phyloP scores from a whole-genome alignment of 1,140 invertebrate species.

The Anoplophora glabripennis region DNA sequence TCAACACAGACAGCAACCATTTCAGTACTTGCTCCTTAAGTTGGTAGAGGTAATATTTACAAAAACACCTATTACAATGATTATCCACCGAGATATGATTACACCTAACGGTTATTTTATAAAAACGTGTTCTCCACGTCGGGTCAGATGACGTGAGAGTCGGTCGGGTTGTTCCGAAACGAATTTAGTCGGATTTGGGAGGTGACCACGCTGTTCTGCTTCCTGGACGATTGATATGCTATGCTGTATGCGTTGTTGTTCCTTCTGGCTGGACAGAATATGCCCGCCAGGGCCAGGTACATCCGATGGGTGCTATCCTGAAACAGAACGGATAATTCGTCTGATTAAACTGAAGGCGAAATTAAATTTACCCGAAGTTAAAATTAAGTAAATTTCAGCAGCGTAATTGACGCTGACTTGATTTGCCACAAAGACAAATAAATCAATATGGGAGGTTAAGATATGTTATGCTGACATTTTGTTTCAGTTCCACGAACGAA shows the following conservation, averaged over 20 bases:
- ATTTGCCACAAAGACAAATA: neutral
- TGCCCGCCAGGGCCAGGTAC: constrained; percentile 19
- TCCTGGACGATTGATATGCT: constrained; percentile 23
- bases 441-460: too few species aligned
- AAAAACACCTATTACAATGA: too few species aligned
- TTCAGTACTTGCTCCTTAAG: too few species aligned
- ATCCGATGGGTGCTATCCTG: constrained; percentile 34
- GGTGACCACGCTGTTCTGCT: constrained; percentile 20
- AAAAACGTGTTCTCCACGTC: constrained; percentile 9
- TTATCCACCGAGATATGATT: too few species aligned
- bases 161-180: constrained; percentile 2
- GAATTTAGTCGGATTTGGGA: constrained; percentile 24
- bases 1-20: too few species aligned
- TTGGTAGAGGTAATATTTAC: too few species aligned
- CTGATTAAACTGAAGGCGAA: too few species aligned
- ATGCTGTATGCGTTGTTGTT: constrained; percentile 15
- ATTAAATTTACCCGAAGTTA: too few species aligned
- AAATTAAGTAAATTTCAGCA: too few species aligned
- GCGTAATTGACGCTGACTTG: too few species aligned
- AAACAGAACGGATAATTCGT: constrained; percentile 5
- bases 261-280: constrained; percentile 25
- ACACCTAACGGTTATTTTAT: neutral
- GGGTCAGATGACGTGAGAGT: constrained; percentile 13
- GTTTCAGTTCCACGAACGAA: too few species aligned
- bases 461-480: too few species aligned